Percentiles rank a stretch among this genome's conserved stretches.
phyloP scores from a whole-genome alignment of 37 sponge, comb jelly and placozoan genomes.

The Haliclona indistincta region DNA sequence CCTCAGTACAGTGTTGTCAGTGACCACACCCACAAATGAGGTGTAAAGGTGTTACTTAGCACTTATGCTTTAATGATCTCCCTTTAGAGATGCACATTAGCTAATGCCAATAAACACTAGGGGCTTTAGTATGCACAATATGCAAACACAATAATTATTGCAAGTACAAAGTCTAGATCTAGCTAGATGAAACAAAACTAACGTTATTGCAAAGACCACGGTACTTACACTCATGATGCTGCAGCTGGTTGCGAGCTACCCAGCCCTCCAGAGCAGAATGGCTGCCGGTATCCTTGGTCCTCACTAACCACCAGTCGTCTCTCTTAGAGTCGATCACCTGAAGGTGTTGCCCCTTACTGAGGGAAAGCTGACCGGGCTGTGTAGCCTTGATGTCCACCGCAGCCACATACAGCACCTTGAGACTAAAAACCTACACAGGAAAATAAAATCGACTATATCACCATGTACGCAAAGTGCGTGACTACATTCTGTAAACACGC shows the following conservation, averaged over 20 bases:
- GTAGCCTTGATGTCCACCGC: constrained; percentile 27
- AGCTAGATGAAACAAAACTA: not conserved
- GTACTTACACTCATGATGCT: constrained; percentile 15
- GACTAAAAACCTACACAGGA: constrained; percentile 25
- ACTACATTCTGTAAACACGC: no score
- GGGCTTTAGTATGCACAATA: not conserved
- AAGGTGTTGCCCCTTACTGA: constrained; percentile 50
- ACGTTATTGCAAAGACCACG: not conserved
- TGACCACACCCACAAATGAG: no score
- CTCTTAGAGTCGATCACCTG: constrained; percentile 48
- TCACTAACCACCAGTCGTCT: constrained; percentile 80
- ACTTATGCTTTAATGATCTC: no score
- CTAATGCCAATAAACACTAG: not conserved
- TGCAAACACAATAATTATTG: not conserved
- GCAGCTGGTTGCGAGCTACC: constrained; percentile 29
- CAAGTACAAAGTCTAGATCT: not conserved
- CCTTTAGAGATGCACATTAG: no score
- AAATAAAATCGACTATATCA: not conserved
- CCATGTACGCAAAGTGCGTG: no score
- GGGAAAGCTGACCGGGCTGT: constrained; percentile 39
- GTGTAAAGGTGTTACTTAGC: no score
- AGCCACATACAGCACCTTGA: constrained; percentile 31
- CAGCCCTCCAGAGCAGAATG: constrained; percentile 46
- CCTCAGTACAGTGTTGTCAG: not conserved
- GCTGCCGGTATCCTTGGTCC: constrained; percentile 19